These are phyloP conservation scores for Brachionus koreanus DNA, from an alignment of 1,140 invertebrate species.

Conservation along the genomic window DNA sequence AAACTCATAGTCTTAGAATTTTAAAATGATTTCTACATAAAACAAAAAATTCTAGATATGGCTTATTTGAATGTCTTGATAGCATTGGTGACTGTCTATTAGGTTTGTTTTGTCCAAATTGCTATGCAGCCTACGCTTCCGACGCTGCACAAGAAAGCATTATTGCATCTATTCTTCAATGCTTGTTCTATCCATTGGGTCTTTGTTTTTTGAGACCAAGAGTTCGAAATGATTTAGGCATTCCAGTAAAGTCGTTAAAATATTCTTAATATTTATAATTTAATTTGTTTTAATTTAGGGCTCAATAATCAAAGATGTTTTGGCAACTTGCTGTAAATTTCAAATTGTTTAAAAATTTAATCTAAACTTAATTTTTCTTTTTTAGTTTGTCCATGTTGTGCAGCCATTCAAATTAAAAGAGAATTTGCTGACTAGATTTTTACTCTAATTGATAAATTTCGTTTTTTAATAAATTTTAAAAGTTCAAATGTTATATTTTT, in stretches of 20 bases:
- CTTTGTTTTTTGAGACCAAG: constrained; percentile 17
- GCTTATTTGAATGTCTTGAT: constrained; percentile 40
- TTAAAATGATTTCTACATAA: too few species aligned
- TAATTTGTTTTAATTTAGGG: background rate
- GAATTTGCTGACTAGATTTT: constrained; percentile 30
- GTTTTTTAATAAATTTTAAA: too few species aligned
- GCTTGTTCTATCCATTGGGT: constrained; percentile 22
- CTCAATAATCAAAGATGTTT: background rate
- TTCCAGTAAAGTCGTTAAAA: background rate
- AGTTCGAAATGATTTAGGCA: constrained; percentile 3
- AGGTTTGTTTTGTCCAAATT: background rate
- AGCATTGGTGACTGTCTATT: constrained; percentile 25
- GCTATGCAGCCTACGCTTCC: constrained; percentile 35
- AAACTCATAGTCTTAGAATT: background rate
- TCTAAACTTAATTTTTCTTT: background rate
- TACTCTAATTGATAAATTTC: too few species aligned
- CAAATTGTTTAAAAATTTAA: background rate
- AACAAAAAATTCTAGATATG: background rate
- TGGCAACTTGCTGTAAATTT: constrained; percentile 33
- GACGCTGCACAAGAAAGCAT: constrained; percentile 25
- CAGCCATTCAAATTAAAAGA: constrained; percentile 35
- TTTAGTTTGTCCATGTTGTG: constrained; percentile 40
- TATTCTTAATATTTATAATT: background rate
- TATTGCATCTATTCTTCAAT: background rate
- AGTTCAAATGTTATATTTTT: too few species aligned